phyloP scores from a whole-genome alignment of 1,140 invertebrate genomes.

The Campoletis sonorensis region DNA sequence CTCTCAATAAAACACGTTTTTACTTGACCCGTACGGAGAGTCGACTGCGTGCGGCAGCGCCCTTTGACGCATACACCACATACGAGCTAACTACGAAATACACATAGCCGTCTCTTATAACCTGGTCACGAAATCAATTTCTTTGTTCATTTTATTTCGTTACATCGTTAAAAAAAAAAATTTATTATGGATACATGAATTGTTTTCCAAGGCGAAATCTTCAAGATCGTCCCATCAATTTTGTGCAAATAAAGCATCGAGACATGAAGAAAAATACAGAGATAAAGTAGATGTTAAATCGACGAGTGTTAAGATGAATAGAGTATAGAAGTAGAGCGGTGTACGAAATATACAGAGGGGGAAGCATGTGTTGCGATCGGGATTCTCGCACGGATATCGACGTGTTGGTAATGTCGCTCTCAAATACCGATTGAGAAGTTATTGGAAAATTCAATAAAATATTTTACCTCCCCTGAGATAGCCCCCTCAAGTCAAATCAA shows the following conservation, averaged over 20 bases:
- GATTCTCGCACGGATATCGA: neutral
- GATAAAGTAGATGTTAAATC: neutral
- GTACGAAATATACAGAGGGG: neutral
- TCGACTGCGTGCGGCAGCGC: slow-evolving; percentile 65
- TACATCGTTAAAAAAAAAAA: no score
- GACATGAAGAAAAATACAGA: no score
- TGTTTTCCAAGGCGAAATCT: neutral
- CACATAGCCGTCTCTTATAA: no score
- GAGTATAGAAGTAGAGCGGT: slow-evolving; percentile 39
- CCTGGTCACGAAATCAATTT: neutral
- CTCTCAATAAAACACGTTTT: slow-evolving; percentile 52
- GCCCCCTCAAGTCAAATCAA: no score
- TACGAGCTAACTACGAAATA: slow-evolving; percentile 50
- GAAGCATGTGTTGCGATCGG: neutral
- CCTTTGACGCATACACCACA: slow-evolving; percentile 63
- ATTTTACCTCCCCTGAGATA: no score
- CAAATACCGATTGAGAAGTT: neutral
- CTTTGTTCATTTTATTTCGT: slow-evolving; percentile 5
- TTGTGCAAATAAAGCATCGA: neutral
- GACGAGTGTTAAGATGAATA: slow-evolving; percentile 50
- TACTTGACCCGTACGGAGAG: slow-evolving; percentile 56
- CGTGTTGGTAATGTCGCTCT: neutral
- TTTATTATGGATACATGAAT: neutral
- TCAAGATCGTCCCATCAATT: neutral
- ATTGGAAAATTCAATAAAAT: no score